A percentile compares a stretch with the other conserved stretches of the same genome.
These are phyloP conservation scores for Cheiracanthium punctorium DNA, from an alignment of 2,888 invertebrate species.

Conservation along the genomic window DNA sequence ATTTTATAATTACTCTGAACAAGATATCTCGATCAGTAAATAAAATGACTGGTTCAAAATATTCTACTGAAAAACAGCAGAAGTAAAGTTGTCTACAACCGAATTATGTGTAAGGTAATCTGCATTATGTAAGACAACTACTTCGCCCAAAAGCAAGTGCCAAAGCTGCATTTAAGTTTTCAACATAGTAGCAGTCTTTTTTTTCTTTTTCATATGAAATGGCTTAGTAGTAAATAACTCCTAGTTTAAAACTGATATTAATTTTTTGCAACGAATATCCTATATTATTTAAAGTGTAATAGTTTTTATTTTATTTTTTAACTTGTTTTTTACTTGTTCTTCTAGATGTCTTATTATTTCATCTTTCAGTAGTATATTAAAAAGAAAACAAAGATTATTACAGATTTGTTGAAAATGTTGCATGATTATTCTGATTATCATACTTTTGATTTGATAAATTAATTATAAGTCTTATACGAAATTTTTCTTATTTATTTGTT, in stretches of 20 bases:
- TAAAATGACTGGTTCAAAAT: slow-evolving; percentile 20
- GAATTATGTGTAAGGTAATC: slow-evolving; percentile 54
- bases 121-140: slow-evolving; percentile 38
- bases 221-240: neutral
- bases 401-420: too few relatives aligned
- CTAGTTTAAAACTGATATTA: neutral
- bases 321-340: too few relatives aligned
- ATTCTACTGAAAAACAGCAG: slow-evolving; percentile 55
- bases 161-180: slow-evolving; percentile 55
- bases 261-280: neutral
- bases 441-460: too few relatives aligned
- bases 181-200: neutral
- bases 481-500: too few relatives aligned
- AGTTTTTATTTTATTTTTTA: neutral
- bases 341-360: too few relatives aligned
- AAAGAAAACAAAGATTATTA: too few relatives aligned
- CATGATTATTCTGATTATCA: too few relatives aligned
- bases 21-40: slow-evolving; percentile 23
- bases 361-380: too few relatives aligned
- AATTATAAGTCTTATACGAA: too few relatives aligned
- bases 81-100: slow-evolving; percentile 45
- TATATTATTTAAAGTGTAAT: neutral
- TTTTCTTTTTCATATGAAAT: slow-evolving; percentile 17
- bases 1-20: slow-evolving; percentile 23
- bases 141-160: slow-evolving; percentile 66